Conservation (phyloP, 2,797 vertebrate species). For the Galaxias olidus region DNA sequence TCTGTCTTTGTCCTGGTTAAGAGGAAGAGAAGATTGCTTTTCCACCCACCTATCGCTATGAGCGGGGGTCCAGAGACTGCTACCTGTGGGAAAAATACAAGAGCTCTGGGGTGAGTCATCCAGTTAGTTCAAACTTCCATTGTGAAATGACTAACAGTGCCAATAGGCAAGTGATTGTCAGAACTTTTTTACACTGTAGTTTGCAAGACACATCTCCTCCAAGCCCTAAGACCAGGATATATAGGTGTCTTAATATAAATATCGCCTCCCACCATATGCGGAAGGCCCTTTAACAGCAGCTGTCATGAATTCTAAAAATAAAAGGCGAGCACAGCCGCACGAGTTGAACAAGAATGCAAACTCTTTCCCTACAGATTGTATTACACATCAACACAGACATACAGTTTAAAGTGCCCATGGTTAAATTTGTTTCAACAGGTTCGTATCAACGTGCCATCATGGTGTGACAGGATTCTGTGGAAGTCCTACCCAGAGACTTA, state of each 20-base stretch:
- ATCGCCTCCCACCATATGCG: background rate
- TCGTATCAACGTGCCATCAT: constrained; percentile 81
- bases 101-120: constrained; percentile 77
- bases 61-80: constrained; percentile 80
- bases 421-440: constrained; percentile 63
- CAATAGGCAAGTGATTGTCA: no score
- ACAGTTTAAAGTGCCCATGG: background rate
- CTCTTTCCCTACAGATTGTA: no score
- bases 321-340: constrained; percentile 21
- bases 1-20: constrained; percentile 58
- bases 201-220: no score
- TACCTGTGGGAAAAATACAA: constrained; percentile 87
- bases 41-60: constrained; percentile 86
- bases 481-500: constrained; percentile 83
- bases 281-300: constrained; percentile 44
- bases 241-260: no score
- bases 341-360: constrained; percentile 31
- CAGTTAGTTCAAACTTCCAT: background rate
- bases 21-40: constrained; percentile 84
- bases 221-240: no score
- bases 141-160: background rate
- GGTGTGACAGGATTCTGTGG: constrained; percentile 85
- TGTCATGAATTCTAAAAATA: constrained; percentile 58
- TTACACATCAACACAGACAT: background rate
- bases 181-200: no score